These are phyloP conservation scores for Drosophila sordidula DNA, from an alignment of 2,888 invertebrate genomes.

Conservation along the genomic window DNA sequence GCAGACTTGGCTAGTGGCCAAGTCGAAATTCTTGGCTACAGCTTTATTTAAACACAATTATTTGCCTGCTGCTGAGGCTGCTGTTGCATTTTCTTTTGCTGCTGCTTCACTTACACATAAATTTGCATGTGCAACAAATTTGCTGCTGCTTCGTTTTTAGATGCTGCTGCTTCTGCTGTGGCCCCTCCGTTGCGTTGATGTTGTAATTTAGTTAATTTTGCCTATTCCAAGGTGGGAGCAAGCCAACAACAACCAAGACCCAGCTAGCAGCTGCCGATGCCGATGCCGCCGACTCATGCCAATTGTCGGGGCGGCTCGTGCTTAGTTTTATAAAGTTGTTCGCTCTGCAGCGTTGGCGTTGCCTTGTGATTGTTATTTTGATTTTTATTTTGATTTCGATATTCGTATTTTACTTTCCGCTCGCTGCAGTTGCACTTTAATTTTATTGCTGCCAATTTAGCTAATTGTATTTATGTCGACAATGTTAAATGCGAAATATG, in stretches of 20 bases:
- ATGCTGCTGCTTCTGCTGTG: conserved; percentile 32
- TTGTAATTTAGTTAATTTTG: conserved; percentile 81
- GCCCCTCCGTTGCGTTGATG: conserved; percentile 60
- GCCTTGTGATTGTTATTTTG: conserved; percentile 49
- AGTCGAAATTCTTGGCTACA: conserved; percentile 62
- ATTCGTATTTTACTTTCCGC: conserved; percentile 21
- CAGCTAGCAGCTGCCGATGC: conserved; percentile 39
- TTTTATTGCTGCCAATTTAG: conserved; percentile 74
- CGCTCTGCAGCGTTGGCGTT: conserved; percentile 70
- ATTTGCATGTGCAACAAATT: conserved; percentile 83
- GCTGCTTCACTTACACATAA: conserved; percentile 79
- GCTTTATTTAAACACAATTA: conserved; percentile 81
- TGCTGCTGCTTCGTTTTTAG: conserved; percentile 55
- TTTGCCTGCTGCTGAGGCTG: conserved; percentile 57
- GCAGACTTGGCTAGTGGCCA: conserved; percentile 37
- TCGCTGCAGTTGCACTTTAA: conserved; percentile 64
- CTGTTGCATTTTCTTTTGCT: conserved; percentile 40
- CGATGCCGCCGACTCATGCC: conserved; percentile 53
- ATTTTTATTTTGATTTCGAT: conserved; percentile 37
- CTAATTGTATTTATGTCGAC: conserved; percentile 66
- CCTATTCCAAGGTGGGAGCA: conserved; percentile 81
- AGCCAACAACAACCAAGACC: conserved; percentile 40
- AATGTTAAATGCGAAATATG: conserved; percentile 31
- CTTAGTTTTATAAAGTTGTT: conserved; percentile 73
- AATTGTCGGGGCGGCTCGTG: conserved; percentile 54